A percentile compares a stretch with the other conserved stretches of the same genome.
These are phyloP conservation scores for Pteromalus puparum DNA, from an alignment of 1,140 invertebrate species.

Conservation along the genomic window DNA sequence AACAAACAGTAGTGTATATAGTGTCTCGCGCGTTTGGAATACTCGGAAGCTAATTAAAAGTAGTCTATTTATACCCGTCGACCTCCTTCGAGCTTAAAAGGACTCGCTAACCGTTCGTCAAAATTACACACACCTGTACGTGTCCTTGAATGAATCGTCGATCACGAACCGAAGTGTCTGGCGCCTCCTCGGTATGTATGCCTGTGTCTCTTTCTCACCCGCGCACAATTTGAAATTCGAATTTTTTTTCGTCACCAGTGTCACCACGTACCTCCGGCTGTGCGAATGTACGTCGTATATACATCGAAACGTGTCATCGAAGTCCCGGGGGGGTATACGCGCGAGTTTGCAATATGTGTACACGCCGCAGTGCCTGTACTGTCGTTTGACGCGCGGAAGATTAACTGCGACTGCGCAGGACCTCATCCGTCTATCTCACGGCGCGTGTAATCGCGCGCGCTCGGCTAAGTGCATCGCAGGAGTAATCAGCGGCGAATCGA, in stretches of 20 bases:
- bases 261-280: background rate
- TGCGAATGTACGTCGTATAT: background rate
- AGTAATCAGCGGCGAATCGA: conserved; percentile 66
- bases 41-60: too few relatives aligned
- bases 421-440: conserved; percentile 69
- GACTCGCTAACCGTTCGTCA: background rate
- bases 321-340: background rate
- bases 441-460: conserved; percentile 69
- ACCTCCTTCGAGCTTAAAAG: background rate
- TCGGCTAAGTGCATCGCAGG: conserved; percentile 69
- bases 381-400: conserved; percentile 69
- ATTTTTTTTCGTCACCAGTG: conserved; percentile 1
- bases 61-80: background rate
- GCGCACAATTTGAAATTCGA: conserved; percentile 41
- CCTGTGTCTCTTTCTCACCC: background rate
- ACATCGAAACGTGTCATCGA: conserved; percentile 14
- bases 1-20: too few relatives aligned
- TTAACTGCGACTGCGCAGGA: conserved; percentile 67
- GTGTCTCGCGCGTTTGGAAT: background rate
- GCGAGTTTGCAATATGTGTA: background rate
- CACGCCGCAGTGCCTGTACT: conserved; percentile 46
- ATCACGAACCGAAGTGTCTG: conserved; percentile 12
- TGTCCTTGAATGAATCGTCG: background rate
- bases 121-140: background rate
- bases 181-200: background rate